Evolutionary conservation across 2,888 invertebrate genomes (phyloP), one percentile per base, ranked within the genome.

Genomic region (Amphiduros pacificus): DNA sequence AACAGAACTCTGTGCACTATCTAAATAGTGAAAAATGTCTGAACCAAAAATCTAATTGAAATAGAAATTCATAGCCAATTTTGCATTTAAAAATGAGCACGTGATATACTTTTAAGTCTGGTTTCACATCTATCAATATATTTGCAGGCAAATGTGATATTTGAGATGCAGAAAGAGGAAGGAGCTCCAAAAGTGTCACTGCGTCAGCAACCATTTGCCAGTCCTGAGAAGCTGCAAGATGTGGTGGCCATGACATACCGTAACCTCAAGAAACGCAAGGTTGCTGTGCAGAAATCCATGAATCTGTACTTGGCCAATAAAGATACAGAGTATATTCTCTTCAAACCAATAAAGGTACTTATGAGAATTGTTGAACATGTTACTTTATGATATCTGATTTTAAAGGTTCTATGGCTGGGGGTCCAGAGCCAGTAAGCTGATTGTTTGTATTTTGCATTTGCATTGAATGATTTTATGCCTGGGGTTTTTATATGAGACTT

Each of bases 321-420:
- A 70, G 98, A 99, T 81, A 98, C 98, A 0, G 98, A 99, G 82
- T 93, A 94, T 73, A 97, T 99, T 74, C 86, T 99, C 11, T 95
- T 98, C 75, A 88, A 94, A 61, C 97, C 97, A 1, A 92, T 98
- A 54, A 89, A 92, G 83, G 92, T 92, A 78, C n/a, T n/a, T n/a
- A n/a, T n/a, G n/a, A n/a, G n/a, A n/a, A n/a, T n/a, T n/a, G n/a
- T n/a, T n/a, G n/a, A n/a, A n/a, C n/a, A n/a, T n/a, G n/a, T n/a
- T n/a, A n/a, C n/a, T 11, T 48, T 9, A 48, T 48, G n/a, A 9
- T 20, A 26, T 51, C 5, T 51, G 28, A 51, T 27, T 9, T 14
- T 9, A 6, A 22, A 51, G 20, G 6, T 51, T 6, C 4, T 9
- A n/a, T n/a, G 36, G 14, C 14, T 11, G 36, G 36, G 36, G 14